Percentiles rank a stretch among this genome's conserved stretches.
phyloP scores from a whole-genome alignment of 2,888 invertebrate species.

The Hofmannophila pseudospretella region DNA sequence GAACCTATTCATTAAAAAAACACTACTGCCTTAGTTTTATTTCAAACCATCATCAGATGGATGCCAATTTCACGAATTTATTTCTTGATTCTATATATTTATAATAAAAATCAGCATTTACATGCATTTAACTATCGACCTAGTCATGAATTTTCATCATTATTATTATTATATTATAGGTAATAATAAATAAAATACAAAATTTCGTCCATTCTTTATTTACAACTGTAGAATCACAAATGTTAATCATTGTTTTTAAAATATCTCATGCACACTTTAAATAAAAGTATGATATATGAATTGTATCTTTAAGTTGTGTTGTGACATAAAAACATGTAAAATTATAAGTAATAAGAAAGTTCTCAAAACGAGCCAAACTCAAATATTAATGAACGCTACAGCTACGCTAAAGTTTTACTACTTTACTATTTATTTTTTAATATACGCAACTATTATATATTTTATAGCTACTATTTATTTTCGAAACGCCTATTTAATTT shows the following conservation, averaged over 20 bases:
- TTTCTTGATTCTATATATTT: not conserved
- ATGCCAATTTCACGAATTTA: not conserved
- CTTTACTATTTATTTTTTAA: too few species aligned
- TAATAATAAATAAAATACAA: conserved; percentile 16
- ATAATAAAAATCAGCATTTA: not conserved
- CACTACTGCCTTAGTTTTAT: too few species aligned
- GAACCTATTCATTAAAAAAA: too few species aligned
- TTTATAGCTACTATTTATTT: too few species aligned
- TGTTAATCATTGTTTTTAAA: conserved; percentile 3
- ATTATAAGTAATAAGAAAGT: not conserved
- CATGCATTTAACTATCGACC: conserved; percentile 1
- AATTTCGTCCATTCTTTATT: conserved; percentile 10
- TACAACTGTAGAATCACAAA: conserved; percentile 2
- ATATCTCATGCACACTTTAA: conserved; percentile 12
- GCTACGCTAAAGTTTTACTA: too few species aligned
- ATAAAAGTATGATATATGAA: not conserved
- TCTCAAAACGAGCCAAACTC: not conserved
- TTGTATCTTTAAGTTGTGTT: not conserved
- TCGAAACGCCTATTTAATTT: too few species aligned
- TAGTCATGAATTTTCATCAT: not conserved
- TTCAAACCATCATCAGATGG: too few species aligned
- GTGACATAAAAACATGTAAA: not conserved
- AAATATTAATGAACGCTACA: not conserved
- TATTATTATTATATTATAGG: conserved; percentile 2
- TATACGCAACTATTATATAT: too few species aligned